phyloP scores from a whole-genome alignment of 2,113 vertebrate genomes.

The Empidonax traillii region DNA sequence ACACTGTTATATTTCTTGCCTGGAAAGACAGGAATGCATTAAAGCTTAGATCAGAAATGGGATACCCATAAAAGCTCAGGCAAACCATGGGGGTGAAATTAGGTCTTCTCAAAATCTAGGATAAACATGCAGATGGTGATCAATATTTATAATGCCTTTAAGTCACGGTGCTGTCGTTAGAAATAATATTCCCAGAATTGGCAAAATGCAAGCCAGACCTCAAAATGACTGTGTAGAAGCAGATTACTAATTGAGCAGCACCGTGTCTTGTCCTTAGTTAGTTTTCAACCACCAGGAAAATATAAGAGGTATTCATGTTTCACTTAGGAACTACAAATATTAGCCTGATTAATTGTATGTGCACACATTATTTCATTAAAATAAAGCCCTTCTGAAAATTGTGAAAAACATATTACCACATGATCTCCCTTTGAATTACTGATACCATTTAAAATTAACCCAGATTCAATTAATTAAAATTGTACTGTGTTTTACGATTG shows the following conservation, averaged over 20 bases:
- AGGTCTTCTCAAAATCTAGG: slow-evolving; percentile 10
- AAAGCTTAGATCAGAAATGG: not conserved
- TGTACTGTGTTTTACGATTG: not conserved
- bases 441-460: not conserved
- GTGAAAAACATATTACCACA: not conserved
- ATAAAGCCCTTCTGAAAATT: not conserved
- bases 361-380: not conserved
- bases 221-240: not conserved
- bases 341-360: not conserved
- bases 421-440: not conserved
- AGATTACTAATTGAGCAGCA: not conserved
- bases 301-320: not conserved
- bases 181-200: not conserved
- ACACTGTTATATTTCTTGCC: slow-evolving; percentile 95
- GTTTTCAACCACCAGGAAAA: not conserved
- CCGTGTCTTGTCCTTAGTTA: not conserved
- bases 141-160: not conserved
- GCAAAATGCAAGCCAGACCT: not conserved
- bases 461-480: not conserved
- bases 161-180: not conserved
- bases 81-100: slow-evolving; percentile 19
- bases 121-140: not conserved
- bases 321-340: slow-evolving; percentile 20
- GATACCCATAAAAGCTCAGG: not conserved
- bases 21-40: slow-evolving; percentile 58